Evolutionary conservation across 2,113 vertebrate species (phyloP), one percentile per base, ranked within the genome.

Genomic region (Canis aureus): DNA sequence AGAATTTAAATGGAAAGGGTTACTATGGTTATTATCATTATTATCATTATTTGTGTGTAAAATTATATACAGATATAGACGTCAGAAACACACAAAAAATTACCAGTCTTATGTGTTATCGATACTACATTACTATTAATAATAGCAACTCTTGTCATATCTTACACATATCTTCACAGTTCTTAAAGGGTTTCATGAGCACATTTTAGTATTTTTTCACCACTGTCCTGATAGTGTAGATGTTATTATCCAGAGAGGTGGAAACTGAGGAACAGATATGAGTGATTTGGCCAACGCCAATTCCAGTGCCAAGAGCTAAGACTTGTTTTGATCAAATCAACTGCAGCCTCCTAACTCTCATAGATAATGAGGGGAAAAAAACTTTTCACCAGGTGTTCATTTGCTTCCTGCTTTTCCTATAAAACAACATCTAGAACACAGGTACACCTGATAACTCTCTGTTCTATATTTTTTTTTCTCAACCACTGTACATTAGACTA

Each of bases 351-450:
- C 51, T n/a, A 20, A 22, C 60, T 57, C 51, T 62, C 32, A 20
- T 8, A 55, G 19, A 20, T 25, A 20, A 79, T 20, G 87, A 71
- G 53, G 74, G 32, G 7, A 3, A 6, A 13, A 32, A 49, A 55
- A 29, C 17, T 57, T 53, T 69, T 79, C 4, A 62, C 38, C 91
- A 94, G 62, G 29, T 94, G 73, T 35, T 87, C 83, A 97, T 96
- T 95, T 95, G 94, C 74, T 90, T 94, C 22, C 88, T 81, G 64
- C 11, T 97, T 97, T 96, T 74, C 62, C 59, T 95, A 59, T 11
- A 29, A 57, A 35, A 89, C 57, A 73, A 51, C 60, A 79, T 4
- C 69, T 11, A 74, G 84, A 43, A 43, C 49, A 79, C 20, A 32
- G 16, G 55, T 25, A 69, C 3, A 94, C 62, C 79, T n/a, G 43